Evolutionary conservation across 2,888 invertebrate genomes (phyloP).

Genomic region (Plebejus argus): DNA sequence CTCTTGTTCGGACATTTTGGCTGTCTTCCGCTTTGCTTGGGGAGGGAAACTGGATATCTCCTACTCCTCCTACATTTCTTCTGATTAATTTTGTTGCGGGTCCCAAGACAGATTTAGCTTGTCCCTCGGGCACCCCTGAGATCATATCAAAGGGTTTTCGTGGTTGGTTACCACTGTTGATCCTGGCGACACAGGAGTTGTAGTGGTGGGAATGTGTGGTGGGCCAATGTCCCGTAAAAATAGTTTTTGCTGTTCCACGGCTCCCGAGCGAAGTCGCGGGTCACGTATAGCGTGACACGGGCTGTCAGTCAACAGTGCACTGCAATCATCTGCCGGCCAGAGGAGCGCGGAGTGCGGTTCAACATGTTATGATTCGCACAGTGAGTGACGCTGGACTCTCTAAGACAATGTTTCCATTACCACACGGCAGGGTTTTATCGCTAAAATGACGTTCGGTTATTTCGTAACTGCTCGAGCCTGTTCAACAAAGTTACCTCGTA

Average conservation of each 20-base stretch:
- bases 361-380: constrained; percentile 41
- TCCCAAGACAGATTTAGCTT: too few species aligned
- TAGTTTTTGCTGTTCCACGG: neutral
- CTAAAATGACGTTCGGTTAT: neutral
- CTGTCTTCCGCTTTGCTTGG: too few species aligned
- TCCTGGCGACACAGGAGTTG: too few species aligned
- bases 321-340: constrained; percentile 35
- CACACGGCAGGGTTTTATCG: neutral
- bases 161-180: too few species aligned
- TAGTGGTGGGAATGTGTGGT: too few species aligned
- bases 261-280: neutral
- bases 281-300: neutral
- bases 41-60: too few species aligned
- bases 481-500: neutral
- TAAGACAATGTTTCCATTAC: constrained; percentile 37
- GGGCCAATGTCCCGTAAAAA: too few species aligned
- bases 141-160: too few species aligned
- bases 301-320: constrained; percentile 1
- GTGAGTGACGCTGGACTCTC: constrained; percentile 41
- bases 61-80: too few species aligned
- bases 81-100: too few species aligned
- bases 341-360: constrained; percentile 25
- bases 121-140: too few species aligned
- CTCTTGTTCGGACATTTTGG: too few species aligned
- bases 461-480: neutral